Conservation (phyloP, 2,113 vertebrate species). For the Aegotheles bennettii region DNA sequence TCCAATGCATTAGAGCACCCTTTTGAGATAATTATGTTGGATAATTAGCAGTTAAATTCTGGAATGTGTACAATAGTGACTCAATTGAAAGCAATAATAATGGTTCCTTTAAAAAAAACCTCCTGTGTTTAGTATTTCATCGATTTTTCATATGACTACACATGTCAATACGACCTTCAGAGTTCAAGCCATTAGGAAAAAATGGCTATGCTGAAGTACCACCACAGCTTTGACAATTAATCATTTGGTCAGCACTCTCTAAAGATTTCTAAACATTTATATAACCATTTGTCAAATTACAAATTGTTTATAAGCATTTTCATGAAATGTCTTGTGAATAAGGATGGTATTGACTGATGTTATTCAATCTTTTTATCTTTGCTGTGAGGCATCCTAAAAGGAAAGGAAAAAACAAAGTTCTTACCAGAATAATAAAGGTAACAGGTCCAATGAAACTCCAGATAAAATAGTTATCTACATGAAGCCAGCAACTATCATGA, state of each 20-base stretch:
- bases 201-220: background rate
- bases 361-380: background rate
- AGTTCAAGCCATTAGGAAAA: slow-evolving; percentile 32
- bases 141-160: slow-evolving; percentile 28
- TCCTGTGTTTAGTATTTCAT: background rate
- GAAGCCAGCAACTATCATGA: slow-evolving; percentile 90
- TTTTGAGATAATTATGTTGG: slow-evolving; percentile 10
- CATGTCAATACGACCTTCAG: slow-evolving; percentile 25
- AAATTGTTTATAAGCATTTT: background rate
- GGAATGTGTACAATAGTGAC: background rate
- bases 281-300: background rate
- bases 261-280: slow-evolving; percentile 10
- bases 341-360: background rate
- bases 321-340: background rate
- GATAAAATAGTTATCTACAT: slow-evolving; percentile 98
- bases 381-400: background rate
- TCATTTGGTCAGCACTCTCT: slow-evolving; percentile 6
- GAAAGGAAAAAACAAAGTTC: background rate
- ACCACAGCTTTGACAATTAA: slow-evolving; percentile 35
- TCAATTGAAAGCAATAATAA: slow-evolving; percentile 6
- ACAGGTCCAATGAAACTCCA: slow-evolving; percentile 99
- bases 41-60: slow-evolving; percentile 37
- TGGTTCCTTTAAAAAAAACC: background rate
- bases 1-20: background rate
- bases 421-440: slow-evolving; percentile 98